Evolutionary conservation across 1,140 invertebrate species (phyloP), one percentile per base, ranked within the genome.

Genomic region (Eueides isabella): DNA sequence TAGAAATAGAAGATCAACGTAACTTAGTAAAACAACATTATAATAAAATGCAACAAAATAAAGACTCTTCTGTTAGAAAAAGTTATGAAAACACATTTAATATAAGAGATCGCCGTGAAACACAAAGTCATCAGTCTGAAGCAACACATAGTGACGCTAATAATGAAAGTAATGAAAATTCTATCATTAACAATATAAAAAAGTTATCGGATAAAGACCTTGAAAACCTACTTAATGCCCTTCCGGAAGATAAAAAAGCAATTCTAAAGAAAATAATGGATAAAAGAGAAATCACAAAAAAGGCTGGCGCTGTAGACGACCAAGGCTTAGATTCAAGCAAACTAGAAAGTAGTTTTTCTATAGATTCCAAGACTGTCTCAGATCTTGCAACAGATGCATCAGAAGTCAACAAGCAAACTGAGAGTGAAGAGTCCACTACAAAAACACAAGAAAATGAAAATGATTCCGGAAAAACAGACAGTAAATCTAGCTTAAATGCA

Each of bases 201-300:
- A 92, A 89, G 66, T 76, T 92, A 28, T 86, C 88, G 1, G 82
- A 79, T 67, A 77, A 87, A 67, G 90, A 93, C 79, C 69, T 93
- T 48, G 82, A 92, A 71, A 83, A 90, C 68, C 71, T 93, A 28
- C 68, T 91, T 7, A 87, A 82, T 64, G 88, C 89, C 23, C 80
- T 93, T 16, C 83, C 89, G 6, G 86, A 86, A 30, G 89, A 92
- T 65, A 93, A 92, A 81, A 85, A 83, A 81, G 76, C 70, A 30
- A 73, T 93, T 11, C 78, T 93, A 23, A 87, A 86, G 67, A 88
- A 87, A 80, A 88, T 93, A 30, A 91, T 92, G 30, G 85, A 86
- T 14, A 93, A 93, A 76, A 80, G 90, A 70, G 91, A 93, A 85
- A 92, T 92, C 62, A 91, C 87, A 14, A 93, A 92, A 70, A 93